phyloP scores from a whole-genome alignment of 2,113 vertebrate genomes.

The Muscicapa adusta region DNA sequence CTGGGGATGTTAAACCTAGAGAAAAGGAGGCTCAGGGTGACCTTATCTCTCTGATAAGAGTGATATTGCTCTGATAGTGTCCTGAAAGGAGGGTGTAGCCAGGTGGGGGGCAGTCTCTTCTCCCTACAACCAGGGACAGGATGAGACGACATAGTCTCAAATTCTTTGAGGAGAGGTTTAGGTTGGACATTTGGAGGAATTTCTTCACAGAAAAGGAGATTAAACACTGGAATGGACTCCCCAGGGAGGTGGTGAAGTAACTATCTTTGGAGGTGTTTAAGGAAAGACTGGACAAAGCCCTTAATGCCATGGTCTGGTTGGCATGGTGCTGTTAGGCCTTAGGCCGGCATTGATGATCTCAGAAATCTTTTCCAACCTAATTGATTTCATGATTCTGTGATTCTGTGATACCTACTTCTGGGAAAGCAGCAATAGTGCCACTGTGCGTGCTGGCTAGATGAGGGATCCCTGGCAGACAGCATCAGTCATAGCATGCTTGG shows the following conservation, averaged over 20 bases:
- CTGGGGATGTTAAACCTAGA: not conserved
- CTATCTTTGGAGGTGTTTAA: not conserved
- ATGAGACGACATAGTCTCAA: not conserved
- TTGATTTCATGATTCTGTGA: not conserved
- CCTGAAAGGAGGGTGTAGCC: not conserved
- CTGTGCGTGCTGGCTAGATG: not conserved
- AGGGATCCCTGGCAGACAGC: not conserved
- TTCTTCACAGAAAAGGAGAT: too few species aligned
- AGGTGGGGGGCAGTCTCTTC: not conserved
- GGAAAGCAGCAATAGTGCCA: not conserved
- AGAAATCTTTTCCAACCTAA: not conserved
- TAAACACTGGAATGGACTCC: not conserved
- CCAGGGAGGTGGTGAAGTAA: not conserved
- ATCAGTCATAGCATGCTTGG: not conserved
- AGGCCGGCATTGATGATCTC: not conserved
- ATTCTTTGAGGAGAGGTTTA: not conserved
- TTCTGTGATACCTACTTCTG: not conserved
- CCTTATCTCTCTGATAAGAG: not conserved
- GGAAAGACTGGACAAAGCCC: not conserved
- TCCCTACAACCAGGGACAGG: not conserved
- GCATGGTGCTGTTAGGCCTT: accelerated
- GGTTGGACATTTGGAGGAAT: not conserved
- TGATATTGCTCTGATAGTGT: not conserved
- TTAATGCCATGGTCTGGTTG: not conserved
- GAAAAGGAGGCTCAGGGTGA: not conserved